Conservation (phyloP, 2,113 vertebrate genomes). For the Pollachius pollachius region DNA sequence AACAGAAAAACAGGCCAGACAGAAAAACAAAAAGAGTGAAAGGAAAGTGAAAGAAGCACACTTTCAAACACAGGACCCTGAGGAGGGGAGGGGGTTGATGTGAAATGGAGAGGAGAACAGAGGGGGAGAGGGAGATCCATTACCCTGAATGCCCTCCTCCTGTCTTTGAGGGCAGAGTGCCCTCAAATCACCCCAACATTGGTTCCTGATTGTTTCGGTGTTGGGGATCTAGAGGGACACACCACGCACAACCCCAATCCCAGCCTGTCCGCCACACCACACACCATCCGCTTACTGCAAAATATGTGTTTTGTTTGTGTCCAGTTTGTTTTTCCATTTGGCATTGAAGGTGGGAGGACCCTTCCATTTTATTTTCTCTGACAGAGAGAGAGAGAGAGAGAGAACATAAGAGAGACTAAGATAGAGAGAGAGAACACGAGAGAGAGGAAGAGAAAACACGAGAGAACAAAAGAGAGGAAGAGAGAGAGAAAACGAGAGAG, state of each 20-base stretch:
- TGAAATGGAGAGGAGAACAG: background rate
- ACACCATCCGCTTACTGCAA: background rate
- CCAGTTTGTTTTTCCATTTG: background rate
- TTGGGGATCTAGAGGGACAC: background rate
- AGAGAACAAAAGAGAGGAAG: no score
- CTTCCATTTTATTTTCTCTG: background rate
- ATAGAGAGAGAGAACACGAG: no score
- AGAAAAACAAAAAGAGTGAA: background rate
- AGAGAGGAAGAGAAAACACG: no score
- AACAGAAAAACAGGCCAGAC: no score
- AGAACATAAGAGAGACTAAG: no score
- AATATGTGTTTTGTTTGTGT: background rate
- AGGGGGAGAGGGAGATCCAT: background rate
- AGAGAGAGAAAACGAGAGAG: no score
- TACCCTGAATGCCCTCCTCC: background rate
- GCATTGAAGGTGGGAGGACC: background rate
- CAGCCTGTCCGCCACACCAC: background rate
- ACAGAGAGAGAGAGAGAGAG: no score
- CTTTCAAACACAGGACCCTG: background rate
- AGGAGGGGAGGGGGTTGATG: background rate
- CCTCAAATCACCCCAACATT: background rate
- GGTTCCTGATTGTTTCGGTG: slow-evolving; percentile 3
- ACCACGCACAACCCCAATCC: background rate
- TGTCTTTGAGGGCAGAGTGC: background rate
- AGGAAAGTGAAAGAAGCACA: background rate